These are phyloP conservation scores for Eulacestoma nigropectus DNA, from an alignment of 2,113 vertebrate species.

Conservation along the genomic window DNA sequence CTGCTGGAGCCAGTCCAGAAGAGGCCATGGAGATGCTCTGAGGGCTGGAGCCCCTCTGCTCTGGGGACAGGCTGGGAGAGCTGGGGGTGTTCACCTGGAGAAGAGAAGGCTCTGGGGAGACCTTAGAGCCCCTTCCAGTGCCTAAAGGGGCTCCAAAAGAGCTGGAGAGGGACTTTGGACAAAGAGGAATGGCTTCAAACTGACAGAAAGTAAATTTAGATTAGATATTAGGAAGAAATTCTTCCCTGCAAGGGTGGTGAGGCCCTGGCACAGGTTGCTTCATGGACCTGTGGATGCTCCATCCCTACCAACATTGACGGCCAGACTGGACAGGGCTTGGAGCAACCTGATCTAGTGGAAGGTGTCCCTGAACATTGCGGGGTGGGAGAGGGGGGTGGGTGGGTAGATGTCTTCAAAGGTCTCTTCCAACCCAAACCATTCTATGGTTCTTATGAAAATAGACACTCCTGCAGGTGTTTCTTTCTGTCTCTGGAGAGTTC, in stretches of 20 bases:
- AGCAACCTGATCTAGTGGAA: neutral
- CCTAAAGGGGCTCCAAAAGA: neutral
- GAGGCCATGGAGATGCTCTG: fast-evolving
- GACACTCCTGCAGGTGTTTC: neutral
- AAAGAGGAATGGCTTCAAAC: neutral
- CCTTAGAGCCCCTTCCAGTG: neutral
- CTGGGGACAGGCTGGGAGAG: neutral
- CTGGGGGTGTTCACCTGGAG: neutral
- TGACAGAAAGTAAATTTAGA: neutral
- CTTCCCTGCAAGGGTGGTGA: neutral
- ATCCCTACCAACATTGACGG: neutral
- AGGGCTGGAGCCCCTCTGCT: neutral
- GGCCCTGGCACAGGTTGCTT: neutral
- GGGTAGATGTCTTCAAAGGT: neutral
- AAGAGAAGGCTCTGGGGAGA: neutral
- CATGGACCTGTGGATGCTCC: neutral
- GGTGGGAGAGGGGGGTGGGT: too few species aligned
- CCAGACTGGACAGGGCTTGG: neutral
- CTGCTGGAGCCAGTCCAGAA: neutral
- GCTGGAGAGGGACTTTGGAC: neutral
- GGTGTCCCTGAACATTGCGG: neutral
- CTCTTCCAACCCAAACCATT: neutral
- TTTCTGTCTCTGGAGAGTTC: neutral
- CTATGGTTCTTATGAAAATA: neutral
- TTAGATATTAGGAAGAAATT: neutral